These are phyloP conservation scores for Danionella cerebrum DNA, from an alignment of 2,113 vertebrate genomes.

Conservation along the genomic window DNA sequence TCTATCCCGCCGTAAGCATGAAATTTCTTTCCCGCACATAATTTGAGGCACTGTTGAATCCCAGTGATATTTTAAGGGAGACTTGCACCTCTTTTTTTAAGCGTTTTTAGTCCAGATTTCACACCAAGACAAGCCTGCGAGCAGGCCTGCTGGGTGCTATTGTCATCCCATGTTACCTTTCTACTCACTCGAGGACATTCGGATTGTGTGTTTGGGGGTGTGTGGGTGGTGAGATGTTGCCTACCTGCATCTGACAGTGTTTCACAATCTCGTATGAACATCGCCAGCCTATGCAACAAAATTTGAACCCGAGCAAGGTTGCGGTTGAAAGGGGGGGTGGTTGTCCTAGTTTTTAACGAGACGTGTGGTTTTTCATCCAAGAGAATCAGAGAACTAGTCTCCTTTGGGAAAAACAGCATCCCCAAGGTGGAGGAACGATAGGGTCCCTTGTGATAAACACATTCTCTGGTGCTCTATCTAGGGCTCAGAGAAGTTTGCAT, in stretches of 20 bases:
- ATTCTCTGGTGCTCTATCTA: neutral
- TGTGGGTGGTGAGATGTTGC: neutral
- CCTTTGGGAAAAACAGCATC: constrained; percentile 35
- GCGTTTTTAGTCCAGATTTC: neutral
- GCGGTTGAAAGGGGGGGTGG: neutral
- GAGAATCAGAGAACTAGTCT: constrained; percentile 21
- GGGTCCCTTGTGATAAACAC: constrained; percentile 45
- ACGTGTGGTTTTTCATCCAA: constrained; percentile 40
- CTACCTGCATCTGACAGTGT: constrained; percentile 15
- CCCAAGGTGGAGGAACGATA: constrained; percentile 33
- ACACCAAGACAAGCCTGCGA: neutral
- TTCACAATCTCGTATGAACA: constrained; percentile 12
- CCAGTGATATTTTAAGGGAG: neutral
- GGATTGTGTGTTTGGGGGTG: neutral
- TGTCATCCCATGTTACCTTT: constrained; percentile 19
- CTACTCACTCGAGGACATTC: neutral
- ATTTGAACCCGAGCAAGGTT: constrained; percentile 16
- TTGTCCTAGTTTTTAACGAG: constrained; percentile 36
- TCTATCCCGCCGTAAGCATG: neutral
- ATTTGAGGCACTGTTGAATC: neutral
- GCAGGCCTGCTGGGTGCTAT: constrained; percentile 12
- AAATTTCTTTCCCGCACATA: neutral
- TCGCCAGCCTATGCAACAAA: constrained; percentile 9
- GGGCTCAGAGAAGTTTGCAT: constrained; percentile 11
- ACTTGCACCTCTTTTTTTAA: constrained; percentile 2